Base-by-base conservation (phyloP, 2,888 invertebrate species). In the Dyspetes luteomarginatus region DNA sequence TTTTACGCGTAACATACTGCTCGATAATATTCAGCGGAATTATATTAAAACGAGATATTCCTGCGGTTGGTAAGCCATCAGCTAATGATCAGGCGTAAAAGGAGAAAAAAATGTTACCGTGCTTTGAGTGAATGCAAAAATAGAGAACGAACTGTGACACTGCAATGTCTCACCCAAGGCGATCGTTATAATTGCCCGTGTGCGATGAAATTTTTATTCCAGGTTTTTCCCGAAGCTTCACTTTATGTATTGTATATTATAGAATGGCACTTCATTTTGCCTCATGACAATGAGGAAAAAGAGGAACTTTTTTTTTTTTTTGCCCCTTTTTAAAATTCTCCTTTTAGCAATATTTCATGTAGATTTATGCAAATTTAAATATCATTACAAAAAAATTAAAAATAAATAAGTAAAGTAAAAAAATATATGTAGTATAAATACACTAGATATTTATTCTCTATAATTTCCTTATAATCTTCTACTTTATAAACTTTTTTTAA, bases 221-320 rank as follows among this genome's bases (percentile, higher is more conserved):
- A 50, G 62, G 62, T 30, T 72, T 77, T 77, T 48, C 71, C 50
- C 72, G 67, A 30, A 12, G 24, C 24, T 55, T 52, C n/a, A n/a
- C n/a, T n/a, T n/a, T n/a, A n/a, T n/a, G n/a, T n/a, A n/a, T n/a
- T n/a, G n/a, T 50, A 3, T n/a, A 58, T 36, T 65, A 22, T 36
- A 9, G 17, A 19, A 28, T 71, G 9, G 36, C 41, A 22, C 41
- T 60, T 48, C 26, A 71, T 71, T n/a, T n/a, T 71, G 52, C 60
- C 60, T 41, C 55, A 12, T 12, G 17, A 55, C 22, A n/a, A 52
- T 4, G 22, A 22, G 1, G 52, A 7, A 52, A 22, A 22, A 52
- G 9, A 24, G 9, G 24, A 24, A 12, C n/a, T 17, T 48, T 5
- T 43, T 17, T 15, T 15, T 48, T 48, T 15, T 5, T n/a, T n/a